Percentiles rank a stretch among this genome's conserved stretches.
phyloP scores from a whole-genome alignment of 2,113 vertebrate genomes.

The Camelus dromedarius region DNA sequence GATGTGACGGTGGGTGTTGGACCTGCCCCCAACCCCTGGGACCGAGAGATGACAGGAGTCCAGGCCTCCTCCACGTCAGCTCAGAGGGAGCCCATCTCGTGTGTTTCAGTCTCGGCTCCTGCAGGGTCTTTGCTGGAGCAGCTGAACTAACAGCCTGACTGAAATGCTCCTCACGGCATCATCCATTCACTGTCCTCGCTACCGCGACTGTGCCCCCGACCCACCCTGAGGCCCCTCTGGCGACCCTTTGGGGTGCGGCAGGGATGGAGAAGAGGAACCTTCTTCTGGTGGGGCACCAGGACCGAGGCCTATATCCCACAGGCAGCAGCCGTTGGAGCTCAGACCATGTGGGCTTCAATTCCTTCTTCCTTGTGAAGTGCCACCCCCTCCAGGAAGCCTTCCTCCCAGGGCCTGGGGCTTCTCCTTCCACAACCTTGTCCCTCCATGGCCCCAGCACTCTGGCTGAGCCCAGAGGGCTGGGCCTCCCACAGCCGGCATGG shows the following conservation, averaged over 20 bases:
- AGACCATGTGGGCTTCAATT: background rate
- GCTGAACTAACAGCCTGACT: background rate
- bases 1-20: background rate
- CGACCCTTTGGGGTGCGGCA: too few species aligned
- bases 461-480: background rate
- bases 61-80: background rate
- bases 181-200: too few species aligned
- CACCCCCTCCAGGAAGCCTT: background rate
- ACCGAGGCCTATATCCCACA: background rate
- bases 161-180: rapidly evolving
- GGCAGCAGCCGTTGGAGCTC: too few species aligned
- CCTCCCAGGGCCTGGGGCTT: background rate
- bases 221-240: background rate
- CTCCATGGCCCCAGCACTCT: background rate
- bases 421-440: background rate
- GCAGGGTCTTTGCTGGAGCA: background rate
- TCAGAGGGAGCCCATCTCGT: background rate
- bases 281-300: rapidly evolving
- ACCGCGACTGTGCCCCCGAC: rapidly evolving
- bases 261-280: background rate
- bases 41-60: background rate
- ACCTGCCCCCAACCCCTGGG: background rate
- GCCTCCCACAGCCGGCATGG: too few species aligned
- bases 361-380: background rate
- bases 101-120: background rate